Evolutionary conservation across 2,113 vertebrate genomes (phyloP).

Genomic region (mouse (Mus musculus)): DNA sequence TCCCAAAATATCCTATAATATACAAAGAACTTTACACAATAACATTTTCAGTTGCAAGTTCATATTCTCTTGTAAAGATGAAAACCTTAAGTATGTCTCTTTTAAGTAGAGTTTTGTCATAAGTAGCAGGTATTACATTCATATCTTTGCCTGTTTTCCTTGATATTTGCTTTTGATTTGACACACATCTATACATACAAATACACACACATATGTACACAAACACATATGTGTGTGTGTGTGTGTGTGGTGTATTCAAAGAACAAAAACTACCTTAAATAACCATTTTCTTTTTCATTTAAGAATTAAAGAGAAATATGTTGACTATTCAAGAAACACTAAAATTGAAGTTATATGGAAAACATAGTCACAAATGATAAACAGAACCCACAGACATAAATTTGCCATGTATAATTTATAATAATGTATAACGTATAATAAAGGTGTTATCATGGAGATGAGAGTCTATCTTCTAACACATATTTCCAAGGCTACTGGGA

Average conservation of each 20-base stretch:
- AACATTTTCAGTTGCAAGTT: background rate
- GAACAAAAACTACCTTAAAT: background rate
- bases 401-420: background rate
- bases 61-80: background rate
- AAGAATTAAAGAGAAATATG: slow-evolving; percentile 39
- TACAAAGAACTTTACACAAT: background rate
- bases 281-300: slow-evolving; percentile 19
- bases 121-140: background rate
- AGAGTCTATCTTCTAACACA: background rate
- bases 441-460: background rate
- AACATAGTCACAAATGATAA: slow-evolving; percentile 42
- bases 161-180: background rate
- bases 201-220: too few relatives aligned
- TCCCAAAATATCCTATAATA: background rate
- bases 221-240: too few relatives aligned
- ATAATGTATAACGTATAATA: too few relatives aligned
- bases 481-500: background rate
- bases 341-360: slow-evolving; percentile 6
- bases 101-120: background rate
- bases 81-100: background rate
- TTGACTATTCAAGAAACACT: background rate
- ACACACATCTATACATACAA: background rate
- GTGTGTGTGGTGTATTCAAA: background rate
- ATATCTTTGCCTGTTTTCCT: background rate
- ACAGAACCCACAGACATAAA: background rate